Base-by-base conservation (phyloP, 2,888 invertebrate species). In the Andrena minutula region DNA sequence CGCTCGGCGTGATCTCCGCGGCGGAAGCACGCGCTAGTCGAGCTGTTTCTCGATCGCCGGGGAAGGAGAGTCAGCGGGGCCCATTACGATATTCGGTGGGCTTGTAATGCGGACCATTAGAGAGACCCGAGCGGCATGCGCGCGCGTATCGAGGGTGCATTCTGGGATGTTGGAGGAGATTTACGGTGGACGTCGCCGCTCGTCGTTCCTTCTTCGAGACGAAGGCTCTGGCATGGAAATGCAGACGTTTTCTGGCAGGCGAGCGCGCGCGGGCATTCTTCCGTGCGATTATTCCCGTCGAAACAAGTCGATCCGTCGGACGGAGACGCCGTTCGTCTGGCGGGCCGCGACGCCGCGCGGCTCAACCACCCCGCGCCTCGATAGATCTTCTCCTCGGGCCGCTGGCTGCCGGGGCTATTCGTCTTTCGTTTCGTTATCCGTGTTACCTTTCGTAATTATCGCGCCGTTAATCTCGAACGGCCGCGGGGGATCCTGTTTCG, bases 291-390 rank as follows among this genome's bases (percentile, higher is more conserved):
- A 64, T 66, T 53, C 49, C n/a, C 49, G 81, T 78, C 60, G 78
- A 85, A 79, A 82, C 63, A 35, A 69, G 61, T 73, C 75, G 72
- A 84, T 84, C 74, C 69, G 30, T 58, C 47, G 72, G 56, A 68
- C 28, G 58, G 77, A 66, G 65, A 41, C 56, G 71, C 61, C 84
- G 83, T 84, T 77, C 80, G 81, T 84, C 74, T 83, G 41, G 41
- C 41, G 12, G 41, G 41, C 41, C 41, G 41, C 49, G 53, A 30
- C 56, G 30, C 8, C 47, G 56, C 49, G 20, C 66, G 60, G 63
- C 20, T 53, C 30, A 30, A 65, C 73, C 41, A 47, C 58, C 65
- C 53, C 26, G 28, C 32, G 23, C 65, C 61, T 60, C 83, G 74
- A 83, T 83, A 82, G 82, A 51, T 83, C 83, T 83, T 75, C 66